phyloP scores from a whole-genome alignment of 2,113 vertebrate genomes.

The Prinia subflava region DNA sequence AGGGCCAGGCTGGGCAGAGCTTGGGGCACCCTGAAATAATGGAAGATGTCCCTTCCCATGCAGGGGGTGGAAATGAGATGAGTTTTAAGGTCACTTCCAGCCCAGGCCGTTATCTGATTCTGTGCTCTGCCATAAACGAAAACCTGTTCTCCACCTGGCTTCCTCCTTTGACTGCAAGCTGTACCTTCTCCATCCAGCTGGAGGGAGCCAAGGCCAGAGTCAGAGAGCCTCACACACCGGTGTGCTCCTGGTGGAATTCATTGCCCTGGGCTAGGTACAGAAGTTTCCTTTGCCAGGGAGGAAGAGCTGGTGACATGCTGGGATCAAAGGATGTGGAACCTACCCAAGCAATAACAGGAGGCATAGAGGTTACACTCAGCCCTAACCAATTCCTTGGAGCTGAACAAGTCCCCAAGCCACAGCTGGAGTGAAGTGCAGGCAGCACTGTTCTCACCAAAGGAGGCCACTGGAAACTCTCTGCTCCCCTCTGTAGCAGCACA shows the following conservation, averaged over 20 bases:
- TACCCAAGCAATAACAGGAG: fast-evolving
- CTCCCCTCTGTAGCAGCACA: neutral
- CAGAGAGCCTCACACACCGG: fast-evolving
- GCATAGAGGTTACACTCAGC: neutral
- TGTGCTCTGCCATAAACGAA: neutral
- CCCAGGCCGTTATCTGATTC: too few species aligned
- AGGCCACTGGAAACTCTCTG: neutral
- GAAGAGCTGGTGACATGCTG: fast-evolving
- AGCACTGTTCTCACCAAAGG: neutral
- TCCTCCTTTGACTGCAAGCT: fast-evolving
- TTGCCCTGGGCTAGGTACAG: neutral
- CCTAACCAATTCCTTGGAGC: neutral
- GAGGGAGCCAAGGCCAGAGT: fast-evolving
- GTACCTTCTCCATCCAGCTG: neutral
- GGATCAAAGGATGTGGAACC: neutral
- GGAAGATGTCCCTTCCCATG: neutral
- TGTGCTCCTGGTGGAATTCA: fast-evolving
- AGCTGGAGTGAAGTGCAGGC: neutral
- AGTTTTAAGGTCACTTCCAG: neutral
- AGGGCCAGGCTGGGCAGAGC: neutral
- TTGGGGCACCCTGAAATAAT: fast-evolving
- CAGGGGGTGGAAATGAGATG: fast-evolving
- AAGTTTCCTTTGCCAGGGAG: neutral
- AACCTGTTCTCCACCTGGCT: fast-evolving
- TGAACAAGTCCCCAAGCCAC: too few species aligned